phyloP scores from a whole-genome alignment of 2,888 invertebrate genomes.

The Erpobdella octoculata region DNA sequence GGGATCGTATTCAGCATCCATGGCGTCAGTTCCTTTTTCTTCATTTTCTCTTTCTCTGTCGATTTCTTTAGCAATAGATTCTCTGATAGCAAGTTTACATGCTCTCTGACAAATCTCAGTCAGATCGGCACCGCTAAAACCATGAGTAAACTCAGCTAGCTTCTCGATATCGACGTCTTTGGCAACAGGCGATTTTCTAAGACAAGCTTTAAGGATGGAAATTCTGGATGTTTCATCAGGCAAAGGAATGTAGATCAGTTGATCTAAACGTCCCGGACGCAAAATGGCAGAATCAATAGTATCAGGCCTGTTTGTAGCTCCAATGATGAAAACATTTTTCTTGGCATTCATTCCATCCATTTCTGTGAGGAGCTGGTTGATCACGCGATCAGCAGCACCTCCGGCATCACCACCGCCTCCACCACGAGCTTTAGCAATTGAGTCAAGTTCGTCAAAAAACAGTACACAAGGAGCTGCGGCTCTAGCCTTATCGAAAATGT shows the following conservation, averaged over 20 bases:
- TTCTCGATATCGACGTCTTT: slow-evolving; percentile 80
- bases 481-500: slow-evolving; percentile 98
- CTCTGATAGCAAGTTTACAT: slow-evolving; percentile 95
- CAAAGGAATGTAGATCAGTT: slow-evolving; percentile 97
- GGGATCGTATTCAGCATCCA: slow-evolving; percentile 61
- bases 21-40: slow-evolving; percentile 13
- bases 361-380: slow-evolving; percentile 98
- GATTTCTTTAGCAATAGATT: slow-evolving; percentile 92
- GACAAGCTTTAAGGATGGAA: slow-evolving; percentile 86
- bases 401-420: slow-evolving; percentile 95
- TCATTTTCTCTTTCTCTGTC: slow-evolving; percentile 76
- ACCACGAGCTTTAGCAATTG: slow-evolving; percentile 96
- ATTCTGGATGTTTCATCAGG: slow-evolving; percentile 97
- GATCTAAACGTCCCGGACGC: slow-evolving; percentile 95
- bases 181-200: slow-evolving; percentile 89
- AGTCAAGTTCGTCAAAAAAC: slow-evolving; percentile 98
- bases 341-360: slow-evolving; percentile 99
- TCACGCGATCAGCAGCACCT: slow-evolving; percentile 95
- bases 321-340: slow-evolving; percentile 99
- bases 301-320: slow-evolving; percentile 79
- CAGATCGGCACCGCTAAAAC: slow-evolving; percentile 96
- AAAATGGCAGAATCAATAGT: slow-evolving; percentile 98
- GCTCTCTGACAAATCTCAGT: slow-evolving; percentile 99
- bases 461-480: slow-evolving; percentile 97
- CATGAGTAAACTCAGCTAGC: slow-evolving; percentile 67